Conservation (phyloP, 2,113 vertebrate genomes). For the Apteryx mantelli region DNA sequence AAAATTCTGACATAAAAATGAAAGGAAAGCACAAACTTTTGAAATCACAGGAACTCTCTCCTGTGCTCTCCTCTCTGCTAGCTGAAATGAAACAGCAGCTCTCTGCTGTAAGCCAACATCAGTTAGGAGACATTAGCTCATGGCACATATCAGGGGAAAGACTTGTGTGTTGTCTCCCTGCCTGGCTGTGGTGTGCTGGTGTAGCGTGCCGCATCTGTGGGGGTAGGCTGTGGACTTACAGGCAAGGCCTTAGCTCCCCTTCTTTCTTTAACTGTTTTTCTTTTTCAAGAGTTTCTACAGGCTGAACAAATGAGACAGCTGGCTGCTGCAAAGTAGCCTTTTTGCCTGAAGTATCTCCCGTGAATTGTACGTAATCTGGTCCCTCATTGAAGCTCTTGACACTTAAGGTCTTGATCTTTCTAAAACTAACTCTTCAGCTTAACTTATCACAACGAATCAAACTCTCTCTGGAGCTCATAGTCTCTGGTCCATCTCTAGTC, state of each 20-base stretch:
- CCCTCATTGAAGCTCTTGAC: not conserved
- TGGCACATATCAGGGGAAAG: not conserved
- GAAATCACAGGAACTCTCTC: not conserved
- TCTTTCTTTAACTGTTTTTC: not conserved
- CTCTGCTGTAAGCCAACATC: not conserved
- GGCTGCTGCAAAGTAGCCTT: rapidly evolving
- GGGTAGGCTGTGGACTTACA: not conserved
- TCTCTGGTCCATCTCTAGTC: not conserved
- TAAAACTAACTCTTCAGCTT: not conserved
- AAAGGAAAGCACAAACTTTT: not conserved
- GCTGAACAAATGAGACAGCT: not conserved
- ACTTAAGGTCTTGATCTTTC: not conserved
- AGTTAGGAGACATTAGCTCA: not conserved
- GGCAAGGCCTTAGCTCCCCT: not conserved
- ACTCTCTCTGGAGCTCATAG: not conserved
- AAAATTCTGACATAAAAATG: not conserved
- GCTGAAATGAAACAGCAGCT: not conserved
- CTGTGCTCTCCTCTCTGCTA: not conserved
- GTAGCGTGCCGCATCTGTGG: rapidly evolving
- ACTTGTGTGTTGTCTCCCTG: rapidly evolving
- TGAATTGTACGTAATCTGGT: not conserved
- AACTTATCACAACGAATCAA: not conserved
- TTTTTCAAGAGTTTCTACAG: not conserved
- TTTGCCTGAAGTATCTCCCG: not conserved
- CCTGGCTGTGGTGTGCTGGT: not conserved